Evolutionary conservation across 2,888 invertebrate genomes (phyloP).

Genomic region (Cataglyphis albicans): DNA sequence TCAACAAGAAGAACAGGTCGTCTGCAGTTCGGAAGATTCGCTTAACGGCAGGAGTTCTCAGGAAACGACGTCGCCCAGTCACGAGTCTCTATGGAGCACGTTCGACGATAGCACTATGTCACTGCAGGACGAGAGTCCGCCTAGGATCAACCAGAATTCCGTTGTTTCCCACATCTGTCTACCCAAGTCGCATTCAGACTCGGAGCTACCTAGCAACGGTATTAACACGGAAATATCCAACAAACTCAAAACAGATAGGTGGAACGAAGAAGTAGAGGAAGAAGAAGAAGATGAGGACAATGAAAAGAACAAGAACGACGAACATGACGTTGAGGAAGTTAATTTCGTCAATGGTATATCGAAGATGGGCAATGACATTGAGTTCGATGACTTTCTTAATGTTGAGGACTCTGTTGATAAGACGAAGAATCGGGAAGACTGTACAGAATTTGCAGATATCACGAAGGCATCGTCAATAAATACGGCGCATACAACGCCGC

Average conservation of each 20-base stretch:
- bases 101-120: conserved; percentile 83
- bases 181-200: conserved; percentile 81
- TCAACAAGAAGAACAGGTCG: conserved; percentile 31
- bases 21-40: conserved; percentile 77
- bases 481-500: neutral
- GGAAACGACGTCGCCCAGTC: conserved; percentile 81
- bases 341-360: conserved; percentile 61
- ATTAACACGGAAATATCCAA: conserved; percentile 8
- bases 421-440: neutral
- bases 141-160: conserved; percentile 26
- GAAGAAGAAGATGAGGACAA: conserved; percentile 5
- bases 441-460: neutral
- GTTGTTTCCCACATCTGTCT: conserved; percentile 52
- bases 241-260: conserved; percentile 5
- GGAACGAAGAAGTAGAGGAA: neutral
- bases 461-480: neutral
- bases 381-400: conserved; percentile 54
- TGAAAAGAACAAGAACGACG: conserved; percentile 40
- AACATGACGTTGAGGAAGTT: conserved; percentile 51
- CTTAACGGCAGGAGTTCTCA: conserved; percentile 78
- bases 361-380: conserved; percentile 29
- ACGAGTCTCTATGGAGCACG: conserved; percentile 83
- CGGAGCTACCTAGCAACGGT: conserved; percentile 71
- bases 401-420: conserved; percentile 41
- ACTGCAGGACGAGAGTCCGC: conserved; percentile 76